Percentiles rank a stretch among this genome's conserved stretches.
These are phyloP conservation scores for Melikaiella ostensackeni DNA, from an alignment of 2,888 invertebrate genomes.

Conservation along the genomic window DNA sequence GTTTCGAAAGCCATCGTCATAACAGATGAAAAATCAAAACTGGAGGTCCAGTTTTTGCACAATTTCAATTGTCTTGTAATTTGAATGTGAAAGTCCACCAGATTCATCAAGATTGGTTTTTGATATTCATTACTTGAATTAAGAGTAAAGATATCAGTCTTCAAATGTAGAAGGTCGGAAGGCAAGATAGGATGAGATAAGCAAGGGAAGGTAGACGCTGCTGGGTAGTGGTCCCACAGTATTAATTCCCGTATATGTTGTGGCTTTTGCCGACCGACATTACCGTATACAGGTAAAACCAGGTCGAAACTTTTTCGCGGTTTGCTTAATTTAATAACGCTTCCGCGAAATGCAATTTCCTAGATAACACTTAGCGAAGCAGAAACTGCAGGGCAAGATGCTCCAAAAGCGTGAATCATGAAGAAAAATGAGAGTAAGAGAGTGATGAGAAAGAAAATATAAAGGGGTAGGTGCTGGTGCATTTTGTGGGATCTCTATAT, in stretches of 20 bases:
- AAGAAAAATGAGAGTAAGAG: conserved; percentile 33
- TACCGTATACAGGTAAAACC: neutral
- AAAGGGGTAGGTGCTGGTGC: neutral
- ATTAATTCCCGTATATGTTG: neutral
- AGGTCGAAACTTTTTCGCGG: conserved; percentile 55
- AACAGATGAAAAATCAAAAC: too few species aligned
- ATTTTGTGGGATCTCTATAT: neutral
- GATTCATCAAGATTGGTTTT: neutral
- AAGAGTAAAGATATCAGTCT: neutral
- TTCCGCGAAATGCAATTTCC: conserved; percentile 69
- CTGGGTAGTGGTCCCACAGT: neutral
- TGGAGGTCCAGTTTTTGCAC: too few species aligned
- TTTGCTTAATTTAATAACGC: conserved; percentile 72
- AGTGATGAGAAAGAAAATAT: conserved; percentile 44
- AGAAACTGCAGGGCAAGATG: conserved; percentile 46
- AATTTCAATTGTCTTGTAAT: neutral
- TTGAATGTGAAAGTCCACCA: neutral
- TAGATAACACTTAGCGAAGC: conserved; percentile 68
- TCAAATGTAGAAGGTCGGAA: neutral
- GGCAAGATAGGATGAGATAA: neutral
- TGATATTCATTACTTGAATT: neutral
- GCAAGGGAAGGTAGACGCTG: neutral
- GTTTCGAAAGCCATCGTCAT: too few species aligned
- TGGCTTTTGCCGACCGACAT: conserved; percentile 1
- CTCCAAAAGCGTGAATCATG: conserved; percentile 44